Conservation (phyloP, 2,888 invertebrate genomes). For the Erebia epiphron region DNA sequence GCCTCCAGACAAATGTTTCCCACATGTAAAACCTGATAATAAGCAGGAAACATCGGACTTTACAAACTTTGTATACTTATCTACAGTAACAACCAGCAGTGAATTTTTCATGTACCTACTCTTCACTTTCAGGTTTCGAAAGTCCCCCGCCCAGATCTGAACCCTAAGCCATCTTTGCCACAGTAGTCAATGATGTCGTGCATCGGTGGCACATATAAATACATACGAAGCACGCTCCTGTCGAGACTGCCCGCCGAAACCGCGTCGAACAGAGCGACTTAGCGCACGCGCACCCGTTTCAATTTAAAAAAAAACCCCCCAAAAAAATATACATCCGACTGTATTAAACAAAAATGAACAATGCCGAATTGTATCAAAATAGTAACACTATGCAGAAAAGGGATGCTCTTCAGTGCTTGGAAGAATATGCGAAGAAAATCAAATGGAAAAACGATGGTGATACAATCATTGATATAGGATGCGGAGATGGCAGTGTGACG, state of each 20-base stretch:
- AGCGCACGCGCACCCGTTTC: conserved; percentile 58
- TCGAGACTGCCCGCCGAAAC: conserved; percentile 65
- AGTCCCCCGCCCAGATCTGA: conserved; percentile 25
- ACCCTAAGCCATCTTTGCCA: conserved; percentile 36
- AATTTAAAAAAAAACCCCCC: conserved; percentile 36
- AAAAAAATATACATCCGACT: conserved; percentile 35
- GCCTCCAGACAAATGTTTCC: conserved; percentile 13
- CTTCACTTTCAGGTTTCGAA: conserved; percentile 29
- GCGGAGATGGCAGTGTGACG: conserved; percentile 88
- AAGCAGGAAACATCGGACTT: conserved; percentile 15
- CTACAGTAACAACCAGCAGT: neutral
- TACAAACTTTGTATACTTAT: neutral
- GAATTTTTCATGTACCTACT: neutral
- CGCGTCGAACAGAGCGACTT: conserved; percentile 60
- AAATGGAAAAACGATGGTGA: conserved; percentile 77
- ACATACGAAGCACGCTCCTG: conserved; percentile 58
- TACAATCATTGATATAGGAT: conserved; percentile 87
- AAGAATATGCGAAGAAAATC: conserved; percentile 84
- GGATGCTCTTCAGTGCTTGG: conserved; percentile 81
- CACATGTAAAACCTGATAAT: neutral
- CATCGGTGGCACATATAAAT: conserved; percentile 68
- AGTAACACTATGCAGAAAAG: conserved; percentile 87
- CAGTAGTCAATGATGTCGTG: conserved; percentile 49
- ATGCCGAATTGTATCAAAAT: conserved; percentile 86
- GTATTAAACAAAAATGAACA: conserved; percentile 68